phyloP scores from a whole-genome alignment of 2,797 vertebrate species.

The Lithobates pipiens region DNA sequence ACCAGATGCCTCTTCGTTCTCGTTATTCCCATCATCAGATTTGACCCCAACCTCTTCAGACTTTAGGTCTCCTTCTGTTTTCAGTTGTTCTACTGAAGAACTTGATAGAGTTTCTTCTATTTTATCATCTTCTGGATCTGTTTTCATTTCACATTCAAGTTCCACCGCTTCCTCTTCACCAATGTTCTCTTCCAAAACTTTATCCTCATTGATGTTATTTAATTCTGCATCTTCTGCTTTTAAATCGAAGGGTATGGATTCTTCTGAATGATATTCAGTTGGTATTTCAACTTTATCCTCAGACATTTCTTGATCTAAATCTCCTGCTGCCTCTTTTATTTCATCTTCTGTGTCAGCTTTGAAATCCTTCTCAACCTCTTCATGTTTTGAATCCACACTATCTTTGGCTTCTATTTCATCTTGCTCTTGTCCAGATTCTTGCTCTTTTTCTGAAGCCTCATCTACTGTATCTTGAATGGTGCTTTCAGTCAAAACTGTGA shows the following conservation, averaged over 20 bases:
- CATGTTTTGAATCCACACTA: neutral
- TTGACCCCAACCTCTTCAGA: neutral
- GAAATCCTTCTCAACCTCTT: neutral
- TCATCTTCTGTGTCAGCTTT: neutral
- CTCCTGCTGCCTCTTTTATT: neutral
- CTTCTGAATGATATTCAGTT: slow-evolving; percentile 1
- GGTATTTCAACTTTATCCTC: neutral
- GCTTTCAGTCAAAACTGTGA: slow-evolving; percentile 1
- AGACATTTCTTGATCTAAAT: neutral
- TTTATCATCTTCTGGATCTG: neutral
- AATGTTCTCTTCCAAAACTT: slow-evolving; percentile 1
- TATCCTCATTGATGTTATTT: neutral
- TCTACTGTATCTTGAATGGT: neutral
- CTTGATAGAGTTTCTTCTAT: neutral
- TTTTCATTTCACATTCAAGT: neutral
- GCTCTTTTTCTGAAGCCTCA: neutral
- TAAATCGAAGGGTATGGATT: neutral
- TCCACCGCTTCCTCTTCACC: neutral
- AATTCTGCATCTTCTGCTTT: neutral
- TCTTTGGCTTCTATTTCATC: neutral
- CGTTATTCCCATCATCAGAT: neutral
- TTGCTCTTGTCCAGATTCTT: neutral
- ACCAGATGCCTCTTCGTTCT: neutral
- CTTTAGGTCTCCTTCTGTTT: neutral
- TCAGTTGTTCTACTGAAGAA: neutral